Evolutionary conservation across 2,797 vertebrate species (phyloP), one percentile per base, ranked within the genome.

Genomic region (Phrynocephalus forsythii): DNA sequence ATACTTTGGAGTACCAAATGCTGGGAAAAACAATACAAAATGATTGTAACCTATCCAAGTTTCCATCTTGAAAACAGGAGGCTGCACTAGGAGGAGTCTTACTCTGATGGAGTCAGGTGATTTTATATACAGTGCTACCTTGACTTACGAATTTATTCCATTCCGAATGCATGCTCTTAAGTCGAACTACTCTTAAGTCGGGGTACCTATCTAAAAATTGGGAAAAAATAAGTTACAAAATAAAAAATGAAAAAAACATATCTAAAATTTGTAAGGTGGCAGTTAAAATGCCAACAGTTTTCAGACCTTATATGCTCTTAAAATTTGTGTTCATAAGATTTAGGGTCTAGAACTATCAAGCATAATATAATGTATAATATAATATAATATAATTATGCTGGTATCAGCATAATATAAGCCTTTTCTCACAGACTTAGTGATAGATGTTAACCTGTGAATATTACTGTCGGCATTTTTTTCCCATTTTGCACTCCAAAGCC

Each of bases 21-120:
- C 7, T 63, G 16, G n/a, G 44, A 48, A 68, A 82, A 52, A 87
- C 77, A 56, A 78, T 24, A n/a, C 18, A 66, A 83, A 30, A 60
- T 8, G 13, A 63, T 72, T 22, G n/a, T 5, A 24, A 71, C 75
- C 44, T 3, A 73, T 38, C 24, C n/a, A 33, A 60, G 38, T 48
- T 80, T 79, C 56, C 78, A 81, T 79, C 9, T 71, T 69, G 67
- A 78, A 87, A 88, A 67, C 52, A 81, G 2, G 72, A 52, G 33
- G 26, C 10, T 79, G 52, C n/a, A 9, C 13, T 87, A 73, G n/a
- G 78, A 66, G 73, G 16, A 18, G 52, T 6, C 86, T 76, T 82
- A 30, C 13, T 69, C 18, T 63, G 67, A 56, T 77, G 11, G 7
- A 60, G 50, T 83, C 83, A 79, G 8, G 38, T 38, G 24, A 26